Base-by-base conservation (phyloP, 2,113 vertebrate genomes). In the Apteryx owenii region DNA sequence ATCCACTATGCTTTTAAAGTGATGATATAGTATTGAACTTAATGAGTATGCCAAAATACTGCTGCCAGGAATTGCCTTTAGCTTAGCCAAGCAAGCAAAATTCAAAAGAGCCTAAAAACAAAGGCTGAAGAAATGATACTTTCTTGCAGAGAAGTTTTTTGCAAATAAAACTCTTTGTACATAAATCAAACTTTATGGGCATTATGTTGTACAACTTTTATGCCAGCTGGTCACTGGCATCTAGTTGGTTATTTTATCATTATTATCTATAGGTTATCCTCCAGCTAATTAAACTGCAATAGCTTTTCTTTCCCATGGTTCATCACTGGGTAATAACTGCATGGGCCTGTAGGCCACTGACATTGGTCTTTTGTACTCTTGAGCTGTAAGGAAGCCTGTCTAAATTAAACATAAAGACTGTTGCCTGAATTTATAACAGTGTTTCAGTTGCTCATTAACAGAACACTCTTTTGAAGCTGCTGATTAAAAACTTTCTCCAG, bases 401-500 rank as follows among this genome's bases (percentile, higher is more conserved):
- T 92, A 91, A 95, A 91, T 96, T 89, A 91, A 93, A 95, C 40
- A 79, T 40, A 89, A 86, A 91, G 60, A 54, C 75, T 88, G 53
- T 58, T 94, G 93, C 58, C 91, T 96, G 91, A 93, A 85, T 95
- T 95, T 77, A 68, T 89, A 95, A 87, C 53, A 20, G 26, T 89
- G 83, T 95, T 85, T 89, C 81, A 78, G 54, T 85, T 83, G 79
- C 64, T 91, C 60, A 94, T 97, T 95, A 95, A 81, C 89, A 95
- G 56, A 91, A 50, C 58, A 64, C 12, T 81, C 91, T 85, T 93
- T 91, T 93, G 78, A 94, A 94, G 91, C 78, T 88, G 71, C 50
- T 94, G 81, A 96, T 95, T 93, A 89, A 95, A 91, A 95, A 88
- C 28, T 88, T 92, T 91, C 78, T 93, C 83, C 64, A 80, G 75